phyloP scores from a whole-genome alignment of 2,797 vertebrate species.

The Eospalax fontanierii region DNA sequence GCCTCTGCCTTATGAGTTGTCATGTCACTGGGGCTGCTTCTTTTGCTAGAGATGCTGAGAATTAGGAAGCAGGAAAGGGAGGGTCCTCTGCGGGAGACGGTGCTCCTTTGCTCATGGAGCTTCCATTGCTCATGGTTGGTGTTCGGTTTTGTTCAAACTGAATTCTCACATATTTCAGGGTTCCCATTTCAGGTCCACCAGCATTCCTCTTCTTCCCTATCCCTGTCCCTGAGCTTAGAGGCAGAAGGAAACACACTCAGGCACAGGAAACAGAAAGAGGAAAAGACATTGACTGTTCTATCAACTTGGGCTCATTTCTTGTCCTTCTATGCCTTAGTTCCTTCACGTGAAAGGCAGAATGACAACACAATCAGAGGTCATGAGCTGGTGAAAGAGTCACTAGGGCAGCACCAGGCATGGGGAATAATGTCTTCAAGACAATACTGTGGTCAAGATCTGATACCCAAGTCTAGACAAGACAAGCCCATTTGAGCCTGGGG shows the following conservation, averaged over 20 bases:
- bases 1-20: background rate
- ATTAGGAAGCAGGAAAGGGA: background rate
- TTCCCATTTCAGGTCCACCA: background rate
- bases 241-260: background rate
- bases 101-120: background rate
- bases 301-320: background rate
- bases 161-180: background rate
- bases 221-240: background rate
- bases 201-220: background rate
- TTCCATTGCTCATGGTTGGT: background rate
- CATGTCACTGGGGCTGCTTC: background rate
- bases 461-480: background rate
- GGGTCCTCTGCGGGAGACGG: background rate
- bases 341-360: background rate
- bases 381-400: background rate
- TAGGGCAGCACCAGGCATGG: background rate
- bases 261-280: background rate
- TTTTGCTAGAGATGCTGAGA: background rate
- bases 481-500: too few species aligned
- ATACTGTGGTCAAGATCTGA: background rate
- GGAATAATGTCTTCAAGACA: background rate
- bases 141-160: constrained; percentile 42
- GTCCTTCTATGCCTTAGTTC: background rate
- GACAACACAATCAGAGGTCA: background rate
- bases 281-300: background rate